Evolutionary conservation across 2,113 vertebrate species (phyloP).

Genomic region (Cathartes aura): DNA sequence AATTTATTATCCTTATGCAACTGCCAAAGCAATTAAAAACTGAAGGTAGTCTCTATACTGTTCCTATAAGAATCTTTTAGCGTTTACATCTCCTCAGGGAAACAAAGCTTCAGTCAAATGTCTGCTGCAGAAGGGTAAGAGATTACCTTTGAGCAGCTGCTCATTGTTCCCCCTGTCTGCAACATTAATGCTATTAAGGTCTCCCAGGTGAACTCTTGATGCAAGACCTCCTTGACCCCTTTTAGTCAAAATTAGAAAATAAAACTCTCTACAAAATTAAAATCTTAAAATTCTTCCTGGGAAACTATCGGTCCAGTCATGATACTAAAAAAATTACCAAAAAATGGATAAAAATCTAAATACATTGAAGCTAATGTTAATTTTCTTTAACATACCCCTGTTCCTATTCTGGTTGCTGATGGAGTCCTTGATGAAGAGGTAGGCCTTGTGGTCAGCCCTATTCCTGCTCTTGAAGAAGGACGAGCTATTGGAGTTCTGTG

Average conservation of each 20-base stretch:
- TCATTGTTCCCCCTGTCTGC: neutral
- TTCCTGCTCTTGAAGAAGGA: slow-evolving; percentile 82
- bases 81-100: neutral
- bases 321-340: neutral
- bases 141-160: neutral
- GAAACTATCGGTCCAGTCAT: neutral
- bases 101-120: neutral
- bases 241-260: neutral
- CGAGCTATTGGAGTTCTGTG: slow-evolving; percentile 81
- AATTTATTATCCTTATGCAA: neutral
- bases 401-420: slow-evolving; percentile 81
- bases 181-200: neutral
- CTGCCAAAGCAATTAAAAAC: neutral
- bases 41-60: neutral
- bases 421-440: slow-evolving; percentile 79
- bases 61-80: neutral
- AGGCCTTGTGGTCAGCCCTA: slow-evolving; percentile 76
- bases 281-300: neutral
- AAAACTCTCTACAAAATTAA: neutral
- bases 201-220: neutral
- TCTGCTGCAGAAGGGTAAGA: neutral
- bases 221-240: neutral
- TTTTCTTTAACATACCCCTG: slow-evolving; percentile 78
- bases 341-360: neutral
- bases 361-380: neutral